Conservation (phyloP, 1,140 invertebrate species). For the Cydia fagiglandana region DNA sequence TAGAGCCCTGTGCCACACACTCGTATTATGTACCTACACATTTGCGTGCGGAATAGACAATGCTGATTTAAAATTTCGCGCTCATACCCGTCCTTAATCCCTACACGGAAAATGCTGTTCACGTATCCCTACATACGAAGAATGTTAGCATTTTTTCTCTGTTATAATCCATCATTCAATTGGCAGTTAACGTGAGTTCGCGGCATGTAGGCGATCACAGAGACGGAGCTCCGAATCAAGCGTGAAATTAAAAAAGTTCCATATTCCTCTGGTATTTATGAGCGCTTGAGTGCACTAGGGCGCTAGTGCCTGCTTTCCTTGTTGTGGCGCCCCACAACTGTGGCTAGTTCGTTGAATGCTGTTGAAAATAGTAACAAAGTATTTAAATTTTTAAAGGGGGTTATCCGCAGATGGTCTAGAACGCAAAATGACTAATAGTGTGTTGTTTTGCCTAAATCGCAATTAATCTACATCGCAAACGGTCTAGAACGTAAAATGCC, state of each 20-base stretch:
- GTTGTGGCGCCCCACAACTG: too few species aligned
- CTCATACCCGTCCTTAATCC: background rate
- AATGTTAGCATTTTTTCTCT: constrained; percentile 5
- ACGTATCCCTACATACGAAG: background rate
- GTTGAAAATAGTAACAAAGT: background rate
- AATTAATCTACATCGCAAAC: too few species aligned
- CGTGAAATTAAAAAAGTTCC: constrained; percentile 71
- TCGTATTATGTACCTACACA: too few species aligned
- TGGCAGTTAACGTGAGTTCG: constrained; percentile 37
- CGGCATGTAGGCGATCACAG: constrained; percentile 38
- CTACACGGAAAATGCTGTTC: constrained; percentile 6
- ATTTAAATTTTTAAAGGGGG: too few species aligned
- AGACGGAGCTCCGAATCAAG: constrained; percentile 54
- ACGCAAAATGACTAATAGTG: too few species aligned
- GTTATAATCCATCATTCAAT: constrained; percentile 33
- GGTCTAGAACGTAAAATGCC: too few species aligned
- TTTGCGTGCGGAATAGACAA: background rate
- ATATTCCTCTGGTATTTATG: constrained; percentile 41
- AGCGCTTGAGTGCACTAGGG: constrained; percentile 23
- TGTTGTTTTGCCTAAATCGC: too few species aligned
- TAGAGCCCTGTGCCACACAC: too few species aligned
- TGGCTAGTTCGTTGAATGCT: background rate
- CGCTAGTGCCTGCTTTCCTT: background rate
- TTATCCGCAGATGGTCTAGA: too few species aligned
- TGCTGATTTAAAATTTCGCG: background rate